Conservation (phyloP, 2,888 invertebrate genomes). For the Gymnocheta viridis region DNA sequence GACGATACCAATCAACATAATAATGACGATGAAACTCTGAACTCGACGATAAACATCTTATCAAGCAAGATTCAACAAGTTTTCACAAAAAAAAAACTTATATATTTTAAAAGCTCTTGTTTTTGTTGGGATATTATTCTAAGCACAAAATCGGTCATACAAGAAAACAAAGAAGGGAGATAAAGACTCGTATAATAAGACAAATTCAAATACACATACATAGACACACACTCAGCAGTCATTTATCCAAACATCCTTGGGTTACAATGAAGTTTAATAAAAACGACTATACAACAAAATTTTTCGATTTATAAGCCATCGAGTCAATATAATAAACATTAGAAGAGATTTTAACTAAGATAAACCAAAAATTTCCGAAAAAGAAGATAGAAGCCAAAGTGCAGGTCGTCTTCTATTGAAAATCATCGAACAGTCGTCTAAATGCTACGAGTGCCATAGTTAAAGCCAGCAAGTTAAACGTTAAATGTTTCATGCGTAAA, state of each 20-base stretch:
- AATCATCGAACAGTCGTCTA: constrained; percentile 5
- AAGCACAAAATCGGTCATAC: background rate
- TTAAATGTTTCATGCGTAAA: background rate
- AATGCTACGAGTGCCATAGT: background rate
- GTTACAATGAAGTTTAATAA: background rate
- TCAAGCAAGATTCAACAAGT: constrained; percentile 53
- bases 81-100: background rate
- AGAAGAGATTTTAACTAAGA: constrained; percentile 44
- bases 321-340: constrained; percentile 41
- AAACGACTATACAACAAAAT: constrained; percentile 22
- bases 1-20: constrained; percentile 16
- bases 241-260: background rate
- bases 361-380: background rate
- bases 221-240: background rate
- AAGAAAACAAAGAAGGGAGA: background rate
- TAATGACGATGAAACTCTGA: constrained; percentile 28
- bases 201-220: background rate
- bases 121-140: background rate
- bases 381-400: background rate
- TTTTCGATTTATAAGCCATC: constrained; percentile 49
- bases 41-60: constrained; percentile 57
- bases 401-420: background rate
- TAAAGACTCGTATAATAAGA: constrained; percentile 14
- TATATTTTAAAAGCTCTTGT: background rate
- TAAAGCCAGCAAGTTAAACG: constrained; percentile 1